Evolutionary conservation across 2,113 vertebrate genomes (phyloP).

Genomic region (Petromus typicus): DNA sequence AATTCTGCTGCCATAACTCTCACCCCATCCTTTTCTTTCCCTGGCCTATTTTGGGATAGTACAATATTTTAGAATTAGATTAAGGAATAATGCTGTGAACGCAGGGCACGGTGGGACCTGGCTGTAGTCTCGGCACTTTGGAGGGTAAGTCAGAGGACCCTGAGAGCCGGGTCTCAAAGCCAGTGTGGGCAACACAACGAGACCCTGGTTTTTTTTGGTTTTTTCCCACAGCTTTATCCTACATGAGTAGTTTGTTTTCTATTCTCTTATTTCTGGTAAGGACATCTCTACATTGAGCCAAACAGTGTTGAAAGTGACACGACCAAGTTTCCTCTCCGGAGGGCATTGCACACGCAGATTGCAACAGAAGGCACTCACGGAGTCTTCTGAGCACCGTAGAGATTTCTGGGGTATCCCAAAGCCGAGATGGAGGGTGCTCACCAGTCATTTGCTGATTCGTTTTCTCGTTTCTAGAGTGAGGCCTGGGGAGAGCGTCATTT

Average conservation of each 20-base stretch:
- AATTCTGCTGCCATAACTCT: constrained; percentile 5
- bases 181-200: not conserved
- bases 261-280: not conserved
- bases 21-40: not conserved
- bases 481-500: not conserved
- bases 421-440: not conserved
- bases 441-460: not conserved
- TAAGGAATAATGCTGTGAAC: not conserved
- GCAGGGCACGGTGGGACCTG: not conserved
- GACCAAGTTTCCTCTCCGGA: too few species aligned
- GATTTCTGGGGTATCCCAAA: not conserved
- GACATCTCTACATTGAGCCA: not conserved
- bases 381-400: not conserved
- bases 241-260: constrained; percentile 6
- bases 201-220: not conserved
- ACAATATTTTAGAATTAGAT: constrained; percentile 17
- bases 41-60: not conserved
- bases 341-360: not conserved
- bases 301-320: not conserved
- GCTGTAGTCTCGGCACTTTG: too few species aligned
- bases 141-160: not conserved
- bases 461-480: constrained; percentile 6
- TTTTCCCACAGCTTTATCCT: not conserved
- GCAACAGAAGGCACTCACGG: not conserved
- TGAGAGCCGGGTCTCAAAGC: not conserved